Conservation (phyloP, 2,797 vertebrate genomes). For the Hafferia zeledoni region DNA sequence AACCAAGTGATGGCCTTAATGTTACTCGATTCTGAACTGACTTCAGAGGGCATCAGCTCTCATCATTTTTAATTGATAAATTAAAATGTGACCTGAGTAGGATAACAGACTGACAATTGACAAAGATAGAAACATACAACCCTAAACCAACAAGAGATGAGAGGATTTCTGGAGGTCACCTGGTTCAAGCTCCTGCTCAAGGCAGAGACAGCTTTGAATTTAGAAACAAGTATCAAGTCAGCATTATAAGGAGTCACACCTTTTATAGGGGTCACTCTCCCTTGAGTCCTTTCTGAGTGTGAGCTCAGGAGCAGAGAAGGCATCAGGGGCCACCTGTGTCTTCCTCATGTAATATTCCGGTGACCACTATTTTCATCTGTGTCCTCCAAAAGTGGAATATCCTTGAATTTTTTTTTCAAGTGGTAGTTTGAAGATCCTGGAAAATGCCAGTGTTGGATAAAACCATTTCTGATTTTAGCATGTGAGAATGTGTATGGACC, state of each 20-base stretch:
- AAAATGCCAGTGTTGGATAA: not conserved
- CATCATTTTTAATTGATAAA: not conserved
- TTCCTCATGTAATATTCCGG: not conserved
- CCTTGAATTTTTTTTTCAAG: not conserved
- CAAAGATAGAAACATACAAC: not conserved
- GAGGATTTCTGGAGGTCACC: not conserved
- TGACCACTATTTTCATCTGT: not conserved
- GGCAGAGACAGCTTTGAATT: not conserved
- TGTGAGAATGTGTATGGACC: not conserved
- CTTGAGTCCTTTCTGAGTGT: accelerated
- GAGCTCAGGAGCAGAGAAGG: not conserved
- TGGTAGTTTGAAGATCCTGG: not conserved
- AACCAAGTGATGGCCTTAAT: not conserved
- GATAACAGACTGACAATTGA: not conserved
- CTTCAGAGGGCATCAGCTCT: not conserved
- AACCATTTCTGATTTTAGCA: not conserved
- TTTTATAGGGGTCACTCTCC: not conserved
- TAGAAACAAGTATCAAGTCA: not conserved
- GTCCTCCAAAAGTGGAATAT: not conserved
- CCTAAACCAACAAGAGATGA: not conserved
- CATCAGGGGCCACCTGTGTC: accelerated
- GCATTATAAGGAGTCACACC: not conserved
- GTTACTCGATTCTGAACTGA: not conserved
- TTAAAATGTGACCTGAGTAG: not conserved
- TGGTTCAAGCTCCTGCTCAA: not conserved